phyloP scores from a whole-genome alignment of 2,113 vertebrate genomes.

The Erythrocercus mccallii region DNA sequence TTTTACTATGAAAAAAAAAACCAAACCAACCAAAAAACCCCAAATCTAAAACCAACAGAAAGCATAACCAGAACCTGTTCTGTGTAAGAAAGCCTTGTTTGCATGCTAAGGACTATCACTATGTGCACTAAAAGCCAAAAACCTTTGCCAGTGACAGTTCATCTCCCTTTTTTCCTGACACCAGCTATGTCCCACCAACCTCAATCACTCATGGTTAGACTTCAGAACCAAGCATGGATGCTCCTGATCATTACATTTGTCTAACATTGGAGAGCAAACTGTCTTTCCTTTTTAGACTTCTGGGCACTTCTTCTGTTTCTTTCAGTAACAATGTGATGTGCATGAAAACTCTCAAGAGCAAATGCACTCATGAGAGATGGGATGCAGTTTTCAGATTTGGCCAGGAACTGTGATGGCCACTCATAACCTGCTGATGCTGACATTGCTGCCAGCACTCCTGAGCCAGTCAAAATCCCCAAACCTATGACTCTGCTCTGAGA shows the following conservation, averaged over 20 bases:
- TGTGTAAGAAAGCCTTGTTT: not conserved
- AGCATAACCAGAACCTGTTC: not conserved
- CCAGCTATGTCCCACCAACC: not conserved
- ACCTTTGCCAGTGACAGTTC: not conserved
- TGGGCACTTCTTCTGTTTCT: not conserved
- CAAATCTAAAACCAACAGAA: not conserved
- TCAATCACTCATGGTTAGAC: not conserved
- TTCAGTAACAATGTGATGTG: not conserved
- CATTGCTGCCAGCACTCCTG: not conserved
- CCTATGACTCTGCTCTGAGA: not conserved
- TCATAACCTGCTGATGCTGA: not conserved
- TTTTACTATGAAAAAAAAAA: not conserved
- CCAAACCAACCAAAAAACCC: fast-evolving
- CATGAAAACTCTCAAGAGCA: not conserved
- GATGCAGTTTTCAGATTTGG: not conserved
- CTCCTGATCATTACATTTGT: not conserved
- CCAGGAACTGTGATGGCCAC: not conserved
- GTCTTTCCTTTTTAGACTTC: not conserved
- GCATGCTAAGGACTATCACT: not conserved
- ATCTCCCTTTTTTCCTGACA: not conserved
- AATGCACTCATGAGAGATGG: not conserved
- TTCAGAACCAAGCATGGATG: not conserved
- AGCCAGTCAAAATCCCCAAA: not conserved
- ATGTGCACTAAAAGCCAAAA: not conserved
- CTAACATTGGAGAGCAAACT: not conserved